Evolutionary conservation across 2,888 invertebrate species (phyloP).

Genomic region (Elysia crispata): DNA sequence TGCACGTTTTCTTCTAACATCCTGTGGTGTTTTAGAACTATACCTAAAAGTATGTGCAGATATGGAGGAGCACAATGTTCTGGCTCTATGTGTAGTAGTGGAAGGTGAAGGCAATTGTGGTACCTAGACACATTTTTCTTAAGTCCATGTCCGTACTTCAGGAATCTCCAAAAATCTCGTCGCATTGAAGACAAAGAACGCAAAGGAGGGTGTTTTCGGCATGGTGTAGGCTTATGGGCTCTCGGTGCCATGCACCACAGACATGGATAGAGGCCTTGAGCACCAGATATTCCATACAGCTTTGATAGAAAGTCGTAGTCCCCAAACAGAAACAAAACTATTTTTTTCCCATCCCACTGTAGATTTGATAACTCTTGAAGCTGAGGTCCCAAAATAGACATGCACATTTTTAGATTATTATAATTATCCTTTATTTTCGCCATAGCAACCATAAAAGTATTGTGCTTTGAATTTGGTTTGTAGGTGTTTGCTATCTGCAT

Average conservation of each 20-base stretch:
- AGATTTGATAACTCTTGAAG: too few species aligned
- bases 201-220: background rate
- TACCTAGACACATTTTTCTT: background rate
- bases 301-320: constrained; percentile 18
- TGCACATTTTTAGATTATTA: too few species aligned
- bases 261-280: constrained; percentile 16
- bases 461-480: constrained; percentile 1
- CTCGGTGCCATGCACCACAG: constrained; percentile 24
- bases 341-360: constrained; percentile 12
- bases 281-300: constrained; percentile 9
- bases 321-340: constrained; percentile 2
- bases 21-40: too few species aligned
- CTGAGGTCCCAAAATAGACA: too few species aligned
- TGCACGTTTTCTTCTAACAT: constrained; percentile 6
- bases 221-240: background rate
- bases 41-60: too few species aligned
- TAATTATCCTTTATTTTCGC: too few species aligned
- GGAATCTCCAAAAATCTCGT: background rate
- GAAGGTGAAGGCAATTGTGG: background rate
- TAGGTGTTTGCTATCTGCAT: background rate
- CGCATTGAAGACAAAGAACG: background rate
- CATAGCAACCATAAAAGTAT: too few species aligned
- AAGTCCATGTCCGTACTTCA: background rate
- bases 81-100: background rate
- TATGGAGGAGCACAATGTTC: background rate